Evolutionary conservation across 2,888 invertebrate genomes (phyloP), one percentile per base, ranked within the genome.

Genomic region (Acanthacorydalis orientalis): DNA sequence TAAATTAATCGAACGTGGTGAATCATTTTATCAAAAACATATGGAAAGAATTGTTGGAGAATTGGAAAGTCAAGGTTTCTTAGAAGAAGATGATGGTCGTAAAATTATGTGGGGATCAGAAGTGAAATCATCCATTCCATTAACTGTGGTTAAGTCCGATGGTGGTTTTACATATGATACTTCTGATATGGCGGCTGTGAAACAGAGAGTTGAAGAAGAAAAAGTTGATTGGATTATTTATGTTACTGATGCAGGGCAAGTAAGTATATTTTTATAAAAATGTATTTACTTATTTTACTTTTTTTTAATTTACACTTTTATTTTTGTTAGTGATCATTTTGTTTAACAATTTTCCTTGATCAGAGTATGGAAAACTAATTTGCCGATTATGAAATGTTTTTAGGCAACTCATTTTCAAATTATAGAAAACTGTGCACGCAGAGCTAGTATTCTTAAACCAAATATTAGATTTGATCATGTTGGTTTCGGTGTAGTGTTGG

Each of bases 161-260:
- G 98, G 98, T 33, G 93, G 93, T 12, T 86, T 78, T 57, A 99
- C 98, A 0, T 98, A 99, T 63, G 98, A 98, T 61, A 97, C 98
- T 0, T 97, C 97, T 0, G 98, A 98, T 62, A 72, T 99, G 76
- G 92, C 98, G 1, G 81, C 91, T 3, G 76, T 98, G 14, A 84
- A 81, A 57, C 83, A 95, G 47, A 75, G 90, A 44, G 64, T 88
- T 2, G 68, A 81, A 48, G 87, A 88, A 59, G 93, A 96, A 62
- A 83, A 84, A 51, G 86, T 75, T 2, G 83, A 90, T 51, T 86
- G 96, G 81, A 66, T 95, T 38, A 78, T 95, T 54, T 93, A 95
- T 68, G 90, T 98, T 0, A 87, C 89, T 1, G 98, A 99, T 72
- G 77, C 80, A 33, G 98, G 98, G 1, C 98, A 99, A 70, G 77